A percentile compares a stretch with the other conserved stretches of the same genome.
Conservation (phyloP, 2,113 vertebrate genomes). For the Leucoraja erinaceus region DNA sequence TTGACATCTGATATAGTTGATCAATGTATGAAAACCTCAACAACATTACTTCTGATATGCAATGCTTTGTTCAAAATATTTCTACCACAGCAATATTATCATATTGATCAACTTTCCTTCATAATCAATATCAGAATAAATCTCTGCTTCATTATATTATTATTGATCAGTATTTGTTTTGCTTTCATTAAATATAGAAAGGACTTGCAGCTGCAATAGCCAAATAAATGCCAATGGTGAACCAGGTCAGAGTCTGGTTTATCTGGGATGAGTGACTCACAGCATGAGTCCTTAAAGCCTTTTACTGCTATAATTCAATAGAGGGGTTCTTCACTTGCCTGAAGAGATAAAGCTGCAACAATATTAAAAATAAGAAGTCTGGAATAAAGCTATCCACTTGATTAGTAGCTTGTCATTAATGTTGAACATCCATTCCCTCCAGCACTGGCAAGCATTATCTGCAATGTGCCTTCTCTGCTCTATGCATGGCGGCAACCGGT, state of each 20-base stretch:
- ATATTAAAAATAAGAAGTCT: not conserved
- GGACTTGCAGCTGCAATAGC: not conserved
- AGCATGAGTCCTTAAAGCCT: not conserved
- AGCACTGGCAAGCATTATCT: not conserved
- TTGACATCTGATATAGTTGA: not conserved
- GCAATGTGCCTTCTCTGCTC: not conserved
- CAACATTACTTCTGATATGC: not conserved
- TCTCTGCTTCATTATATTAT: not conserved
- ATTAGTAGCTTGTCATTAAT: not conserved
- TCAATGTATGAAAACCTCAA: not conserved
- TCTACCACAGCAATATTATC: not conserved
- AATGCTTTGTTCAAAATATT: not conserved
- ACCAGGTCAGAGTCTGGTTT: not conserved
- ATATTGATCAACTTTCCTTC: not conserved
- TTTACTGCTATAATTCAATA: not conserved
- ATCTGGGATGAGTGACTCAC: not conserved
- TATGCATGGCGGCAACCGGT: not conserved
- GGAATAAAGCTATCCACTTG: not conserved
- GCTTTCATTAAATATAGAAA: not conserved
- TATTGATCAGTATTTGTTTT: not conserved
- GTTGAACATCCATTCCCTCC: not conserved
- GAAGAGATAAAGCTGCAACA: not conserved
- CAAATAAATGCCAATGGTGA: not conserved
- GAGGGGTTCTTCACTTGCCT: not conserved
- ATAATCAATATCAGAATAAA: not conserved